Percentiles rank a stretch among this genome's conserved stretches.
These are phyloP conservation scores for Acromyrmex echinatior DNA, from an alignment of 1,140 invertebrate species.

Conservation along the genomic window DNA sequence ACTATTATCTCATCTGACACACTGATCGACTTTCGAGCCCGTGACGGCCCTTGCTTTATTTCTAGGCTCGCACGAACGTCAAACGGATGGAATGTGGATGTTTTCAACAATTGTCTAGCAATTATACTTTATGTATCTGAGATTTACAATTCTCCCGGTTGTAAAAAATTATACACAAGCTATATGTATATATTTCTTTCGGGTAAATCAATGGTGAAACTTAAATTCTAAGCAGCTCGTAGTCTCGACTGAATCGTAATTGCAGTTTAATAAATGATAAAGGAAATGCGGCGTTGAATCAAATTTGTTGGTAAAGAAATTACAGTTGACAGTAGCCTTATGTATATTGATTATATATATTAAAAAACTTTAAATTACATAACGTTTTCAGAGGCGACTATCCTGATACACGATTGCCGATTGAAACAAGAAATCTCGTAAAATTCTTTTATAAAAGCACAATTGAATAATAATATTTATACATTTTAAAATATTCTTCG, in stretches of 20 bases:
- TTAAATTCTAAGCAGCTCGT: conserved; percentile 34
- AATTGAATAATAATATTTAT: background rate
- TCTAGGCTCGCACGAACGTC: conserved; percentile 52
- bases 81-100: conserved; percentile 78
- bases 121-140: conserved; percentile 61
- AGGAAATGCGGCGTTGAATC: background rate
- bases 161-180: conserved; percentile 66
- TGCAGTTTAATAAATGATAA: background rate
- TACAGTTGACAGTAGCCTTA: background rate
- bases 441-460: background rate
- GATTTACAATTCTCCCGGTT: conserved; percentile 41
- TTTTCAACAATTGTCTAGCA: conserved; percentile 70
- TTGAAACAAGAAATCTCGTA: background rate
- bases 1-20: background rate
- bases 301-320: conserved; percentile 6
- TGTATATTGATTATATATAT: background rate
- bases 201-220: conserved; percentile 24
- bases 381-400: conserved; percentile 16
- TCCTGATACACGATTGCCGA: background rate
- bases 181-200: conserved; percentile 16
- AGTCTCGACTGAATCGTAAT: background rate
- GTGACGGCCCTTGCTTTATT: background rate
- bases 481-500: background rate
- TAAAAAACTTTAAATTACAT: conserved; percentile 3
- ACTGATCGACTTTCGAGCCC: conserved; percentile 1